A percentile compares a stretch with the other conserved stretches of the same genome.
phyloP scores from a whole-genome alignment of 1,140 invertebrate species.

The Ephestia elutella region DNA sequence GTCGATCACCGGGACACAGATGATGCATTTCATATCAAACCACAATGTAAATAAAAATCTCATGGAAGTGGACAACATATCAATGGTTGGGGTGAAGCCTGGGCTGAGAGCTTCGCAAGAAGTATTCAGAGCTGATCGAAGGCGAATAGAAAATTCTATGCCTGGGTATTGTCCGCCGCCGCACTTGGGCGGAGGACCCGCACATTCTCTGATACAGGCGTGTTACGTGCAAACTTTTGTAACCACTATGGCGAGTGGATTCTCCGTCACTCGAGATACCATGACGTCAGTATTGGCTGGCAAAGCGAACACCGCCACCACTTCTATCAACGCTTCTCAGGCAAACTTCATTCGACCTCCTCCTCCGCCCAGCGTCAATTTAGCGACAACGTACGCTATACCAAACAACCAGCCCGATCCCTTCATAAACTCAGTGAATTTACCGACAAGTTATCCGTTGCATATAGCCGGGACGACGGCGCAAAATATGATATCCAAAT shows the following conservation, averaged over 20 bases:
- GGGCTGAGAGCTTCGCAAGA: constrained; percentile 46
- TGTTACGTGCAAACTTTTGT: constrained; percentile 70
- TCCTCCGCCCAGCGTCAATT: constrained; percentile 64
- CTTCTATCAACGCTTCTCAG: constrained; percentile 80
- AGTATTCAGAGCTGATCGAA: constrained; percentile 42
- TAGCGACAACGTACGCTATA: constrained; percentile 68
- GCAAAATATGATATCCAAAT: constrained; percentile 78
- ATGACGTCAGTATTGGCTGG: constrained; percentile 86
- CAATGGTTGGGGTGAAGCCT: constrained; percentile 63
- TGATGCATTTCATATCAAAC: constrained; percentile 70
- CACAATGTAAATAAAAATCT: constrained; percentile 68
- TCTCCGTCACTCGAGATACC: constrained; percentile 82
- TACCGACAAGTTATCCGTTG: constrained; percentile 68
- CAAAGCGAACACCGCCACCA: constrained; percentile 82
- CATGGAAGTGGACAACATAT: constrained; percentile 71
- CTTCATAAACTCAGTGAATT: constrained; percentile 58
- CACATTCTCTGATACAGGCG: constrained; percentile 57
- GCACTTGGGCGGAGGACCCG: constrained; percentile 51
- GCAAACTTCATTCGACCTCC: constrained; percentile 62
- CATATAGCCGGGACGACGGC: constrained; percentile 70
- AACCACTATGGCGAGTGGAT: constrained; percentile 85
- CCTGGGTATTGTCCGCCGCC: constrained; percentile 69
- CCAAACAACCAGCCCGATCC: constrained; percentile 65
- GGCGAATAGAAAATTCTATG: constrained; percentile 55
- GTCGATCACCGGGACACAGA: constrained; percentile 52